phyloP scores from a whole-genome alignment of 2,888 invertebrate genomes.

The Zeuzera pyrina region DNA sequence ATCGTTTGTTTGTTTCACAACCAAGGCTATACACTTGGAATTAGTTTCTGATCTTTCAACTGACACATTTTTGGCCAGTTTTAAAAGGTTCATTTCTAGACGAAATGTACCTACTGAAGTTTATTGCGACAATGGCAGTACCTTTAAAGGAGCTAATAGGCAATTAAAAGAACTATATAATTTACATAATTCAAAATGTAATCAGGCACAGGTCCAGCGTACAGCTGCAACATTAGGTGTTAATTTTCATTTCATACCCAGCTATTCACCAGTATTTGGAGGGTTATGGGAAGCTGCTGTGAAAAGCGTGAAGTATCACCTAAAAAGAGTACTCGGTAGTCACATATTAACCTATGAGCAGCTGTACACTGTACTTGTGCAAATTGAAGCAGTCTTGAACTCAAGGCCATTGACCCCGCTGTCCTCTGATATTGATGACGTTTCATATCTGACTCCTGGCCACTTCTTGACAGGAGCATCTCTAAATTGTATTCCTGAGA shows the following conservation, averaged over 20 bases:
- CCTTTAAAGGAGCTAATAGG: conserved; percentile 9
- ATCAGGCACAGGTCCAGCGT: conserved; percentile 5
- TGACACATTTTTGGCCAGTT: conserved; percentile 8
- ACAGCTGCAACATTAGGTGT: conserved; percentile 7
- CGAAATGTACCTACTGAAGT: conserved; percentile 9
- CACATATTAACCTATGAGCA: conserved; percentile 19
- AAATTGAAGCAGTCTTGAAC: too few relatives aligned
- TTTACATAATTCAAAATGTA: conserved; percentile 4
- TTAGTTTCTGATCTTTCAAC: conserved; percentile 12
- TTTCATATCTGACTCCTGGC: conserved; percentile 7
- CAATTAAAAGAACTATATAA: conserved; percentile 8
- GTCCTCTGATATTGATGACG: conserved; percentile 13
- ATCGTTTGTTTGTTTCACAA: conserved; percentile 5
- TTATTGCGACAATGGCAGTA: conserved; percentile 12
- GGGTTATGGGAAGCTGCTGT: conserved; percentile 24
- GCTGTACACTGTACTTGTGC: conserved; percentile 16
- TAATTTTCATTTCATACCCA: conserved; percentile 22
- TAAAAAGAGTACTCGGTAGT: conserved; percentile 16
- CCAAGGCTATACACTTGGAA: too few relatives aligned
- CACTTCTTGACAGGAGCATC: too few relatives aligned
- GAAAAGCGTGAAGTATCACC: conserved; percentile 18
- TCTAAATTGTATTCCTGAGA: conserved; percentile 9
- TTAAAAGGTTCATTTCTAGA: conserved; percentile 10
- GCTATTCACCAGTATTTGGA: conserved; percentile 21
- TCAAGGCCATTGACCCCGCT: conserved; percentile 19